Base-by-base conservation (phyloP, 2,797 vertebrate species). In the Martes flavigula region DNA sequence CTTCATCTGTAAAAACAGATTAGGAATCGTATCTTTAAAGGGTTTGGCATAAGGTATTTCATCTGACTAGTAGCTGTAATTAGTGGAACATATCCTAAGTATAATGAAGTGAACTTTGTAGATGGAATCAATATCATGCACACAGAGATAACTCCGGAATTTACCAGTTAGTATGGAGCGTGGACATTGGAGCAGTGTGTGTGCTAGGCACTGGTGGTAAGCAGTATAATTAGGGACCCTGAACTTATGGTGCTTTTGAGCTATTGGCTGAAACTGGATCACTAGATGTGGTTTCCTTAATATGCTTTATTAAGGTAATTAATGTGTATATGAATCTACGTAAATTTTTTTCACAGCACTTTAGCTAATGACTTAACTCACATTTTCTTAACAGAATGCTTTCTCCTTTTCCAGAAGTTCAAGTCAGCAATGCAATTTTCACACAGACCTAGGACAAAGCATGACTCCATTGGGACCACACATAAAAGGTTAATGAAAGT, bases 251-350 rank as follows among this genome's bases (percentile, higher is more conserved):
- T 40, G 17, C 4, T 91, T 77, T 60, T 14, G 14, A 82, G 25
- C 32, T 90, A 72, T 14, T 90, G 30, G 62, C 51, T 95, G 84
- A 89, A 87, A 77, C 43, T 73, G 21, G 54, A 94, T 90, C 11
- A 75, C 27, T 66, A 43, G 38, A 83, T 48, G 15, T 91, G 30
- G 25, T 83, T 90, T 90, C 84, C 27, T 89, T 56, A 87, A 87
- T 89, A 75, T 89, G 30, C 21, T 54, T 95, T 92, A 70, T 87
- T 91, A 87, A 86, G 32, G 56, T 96, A 46, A 95, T 75, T 56
- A 32, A 25, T 82, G 48, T 81, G 9, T 75, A 38, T 46, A 54
- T 79, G 51, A 95, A 86, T 86, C 62, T 91, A 40, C 46, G 10
- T 56, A 78, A 72, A 27, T 17, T 86, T 94, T 56, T 94, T 90